Conservation (phyloP, 2,888 invertebrate species). For the Perdita meconis region DNA sequence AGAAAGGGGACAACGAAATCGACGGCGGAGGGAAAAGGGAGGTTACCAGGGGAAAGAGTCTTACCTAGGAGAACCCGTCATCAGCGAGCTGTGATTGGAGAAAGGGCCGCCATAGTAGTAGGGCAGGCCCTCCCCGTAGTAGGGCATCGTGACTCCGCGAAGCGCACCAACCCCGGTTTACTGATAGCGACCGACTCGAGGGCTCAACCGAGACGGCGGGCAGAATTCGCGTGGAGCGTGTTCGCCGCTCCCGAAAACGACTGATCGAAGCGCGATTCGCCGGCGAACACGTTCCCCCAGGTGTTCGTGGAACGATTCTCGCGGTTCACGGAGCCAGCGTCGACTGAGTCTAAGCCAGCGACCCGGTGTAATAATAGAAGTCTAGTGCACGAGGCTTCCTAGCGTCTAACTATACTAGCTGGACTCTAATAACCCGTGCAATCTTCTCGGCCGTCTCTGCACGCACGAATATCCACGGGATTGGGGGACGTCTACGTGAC, state of each 20-base stretch:
- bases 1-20: not conserved
- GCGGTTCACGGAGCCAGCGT: constrained; percentile 83
- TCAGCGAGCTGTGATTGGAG: constrained; percentile 82
- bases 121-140: constrained; percentile 80
- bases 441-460: constrained; percentile 68
- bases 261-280: constrained; percentile 40
- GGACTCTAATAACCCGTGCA: constrained; percentile 72
- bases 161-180: not conserved
- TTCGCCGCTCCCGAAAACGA: constrained; percentile 40
- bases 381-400: constrained; percentile 81
- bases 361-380: constrained; percentile 83
- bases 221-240: constrained; percentile 4
- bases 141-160: constrained; percentile 75
- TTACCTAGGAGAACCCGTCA: constrained; percentile 82
- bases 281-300: constrained; percentile 71
- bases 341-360: constrained; percentile 84
- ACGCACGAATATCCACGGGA: constrained; percentile 44
- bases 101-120: constrained; percentile 80
- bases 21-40: not conserved
- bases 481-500: constrained; percentile 22
- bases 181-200: not conserved
- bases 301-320: constrained; percentile 80
- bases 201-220: not conserved
- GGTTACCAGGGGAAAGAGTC: constrained; percentile 37
- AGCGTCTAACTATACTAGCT: constrained; percentile 80